Evolutionary conservation across 2,888 invertebrate genomes (phyloP), one percentile per base, ranked within the genome.

Genomic region (Tachina lurida): DNA sequence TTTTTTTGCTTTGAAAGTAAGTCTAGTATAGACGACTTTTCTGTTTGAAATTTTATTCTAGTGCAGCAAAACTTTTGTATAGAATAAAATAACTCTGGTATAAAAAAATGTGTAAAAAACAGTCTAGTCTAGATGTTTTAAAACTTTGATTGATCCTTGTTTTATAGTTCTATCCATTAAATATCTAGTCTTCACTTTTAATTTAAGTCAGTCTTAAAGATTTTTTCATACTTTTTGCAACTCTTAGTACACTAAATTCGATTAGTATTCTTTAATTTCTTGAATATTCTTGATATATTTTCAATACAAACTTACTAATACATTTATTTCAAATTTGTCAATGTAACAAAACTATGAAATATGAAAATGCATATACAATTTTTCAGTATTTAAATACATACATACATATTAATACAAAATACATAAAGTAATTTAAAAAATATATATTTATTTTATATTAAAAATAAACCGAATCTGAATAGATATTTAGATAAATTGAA

Each of bases 311-410:
- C 13, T 67, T 45, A 43, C 19, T 52, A 52, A 63, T 39, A n/a
- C n/a, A 47, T 54, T n/a, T 71, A 31, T 47, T 31, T 58, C 54
- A 19, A 49, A 19, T 17, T 76, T 76, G 58, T 68, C 60, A 41
- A 60, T 77, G 68, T 49, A 47, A 12, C 7, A 17, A 5, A 76
- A 47, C 31, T 31, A 31, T 31, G 2, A 41, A 56, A 22, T 22
- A 22, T 45, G 13, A 39, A 56, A 41, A 41, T 60, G 15, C n/a
- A 52, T 71, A 54, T 63, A 47, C 49, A 19, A 22, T 19, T 15
- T 71, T 45, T 63, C 78, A 79, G 78, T 79, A 79, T 79, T 79
- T 67, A 41, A 31, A 73, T 60, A 54, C 13, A 31, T 31, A 31
- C 31, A 7, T 31, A 31, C 31, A 31, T 71, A 41, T 47, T 58